These are phyloP conservation scores for Ophioderma brevispina DNA, from an alignment of 35 echinoderm and acorn worm species.

Conservation along the genomic window DNA sequence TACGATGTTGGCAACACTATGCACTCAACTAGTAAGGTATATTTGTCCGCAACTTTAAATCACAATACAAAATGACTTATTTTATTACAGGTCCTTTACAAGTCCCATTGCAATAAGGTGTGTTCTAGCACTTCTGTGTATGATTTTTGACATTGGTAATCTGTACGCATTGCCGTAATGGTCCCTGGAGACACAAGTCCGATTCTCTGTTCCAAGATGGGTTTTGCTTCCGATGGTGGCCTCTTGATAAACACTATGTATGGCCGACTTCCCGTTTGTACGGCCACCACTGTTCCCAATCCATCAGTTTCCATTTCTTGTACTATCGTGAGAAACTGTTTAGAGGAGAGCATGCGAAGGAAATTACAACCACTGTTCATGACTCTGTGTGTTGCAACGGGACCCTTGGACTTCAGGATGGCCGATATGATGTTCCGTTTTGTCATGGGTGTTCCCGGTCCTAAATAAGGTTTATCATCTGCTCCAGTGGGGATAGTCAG, in stretches of 20 bases:
- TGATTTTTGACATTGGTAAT: neutral
- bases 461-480: neutral
- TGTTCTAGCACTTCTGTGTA: neutral
- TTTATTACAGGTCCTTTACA: neutral
- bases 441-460: neutral
- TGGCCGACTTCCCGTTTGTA: neutral
- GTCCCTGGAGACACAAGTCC: neutral
- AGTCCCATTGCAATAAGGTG: neutral
- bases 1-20: too few species aligned
- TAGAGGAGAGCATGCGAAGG: neutral
- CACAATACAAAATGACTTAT: too few species aligned
- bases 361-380: neutral
- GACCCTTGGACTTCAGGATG: neutral
- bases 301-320: neutral
- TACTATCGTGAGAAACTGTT: neutral
- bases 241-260: neutral
- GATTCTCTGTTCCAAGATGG: neutral
- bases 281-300: neutral
- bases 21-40: too few species aligned
- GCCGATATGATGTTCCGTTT: neutral
- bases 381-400: neutral
- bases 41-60: too few species aligned
- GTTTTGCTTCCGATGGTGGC: neutral
- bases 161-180: neutral
- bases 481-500: neutral